phyloP scores from a whole-genome alignment of 2,797 vertebrate genomes.

The Takifugu rubripes region DNA sequence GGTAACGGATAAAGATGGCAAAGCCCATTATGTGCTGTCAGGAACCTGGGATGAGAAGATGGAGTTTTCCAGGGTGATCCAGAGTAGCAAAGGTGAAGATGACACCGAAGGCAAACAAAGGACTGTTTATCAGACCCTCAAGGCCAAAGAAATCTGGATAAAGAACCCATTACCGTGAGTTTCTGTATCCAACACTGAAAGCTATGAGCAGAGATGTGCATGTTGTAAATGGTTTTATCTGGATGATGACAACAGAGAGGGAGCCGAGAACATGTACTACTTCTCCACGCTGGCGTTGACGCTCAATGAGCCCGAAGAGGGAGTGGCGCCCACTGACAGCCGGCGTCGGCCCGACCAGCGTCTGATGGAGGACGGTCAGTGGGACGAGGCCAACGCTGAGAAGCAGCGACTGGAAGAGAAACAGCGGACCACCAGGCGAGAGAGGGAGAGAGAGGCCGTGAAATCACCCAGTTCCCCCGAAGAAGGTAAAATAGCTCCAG shows the following conservation, averaged over 20 bases:
- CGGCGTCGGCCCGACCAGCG: constrained; percentile 88
- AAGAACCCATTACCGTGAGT: constrained; percentile 91
- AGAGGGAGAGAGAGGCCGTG: constrained; percentile 82
- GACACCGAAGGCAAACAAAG: constrained; percentile 84
- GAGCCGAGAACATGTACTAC: constrained; percentile 94
- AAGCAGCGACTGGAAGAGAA: constrained; percentile 96
- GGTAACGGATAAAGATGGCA: constrained; percentile 86
- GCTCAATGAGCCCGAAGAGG: constrained; percentile 84
- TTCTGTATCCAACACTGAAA: neutral
- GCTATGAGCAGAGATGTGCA: too few relatives aligned
- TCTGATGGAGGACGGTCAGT: constrained; percentile 91
- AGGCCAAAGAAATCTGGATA: constrained; percentile 89
- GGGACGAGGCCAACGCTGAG: constrained; percentile 93
- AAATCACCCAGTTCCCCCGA: constrained; percentile 72
- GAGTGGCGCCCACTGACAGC: constrained; percentile 90
- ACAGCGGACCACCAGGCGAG: constrained; percentile 82
- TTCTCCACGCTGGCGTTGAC: constrained; percentile 93
- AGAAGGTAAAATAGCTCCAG: constrained; percentile 74
- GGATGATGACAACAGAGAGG: constrained; percentile 75
- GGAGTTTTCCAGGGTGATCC: constrained; percentile 87
- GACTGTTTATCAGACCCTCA: constrained; percentile 81
- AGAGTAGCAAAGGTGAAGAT: constrained; percentile 81
- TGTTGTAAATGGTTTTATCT: too few relatives aligned
- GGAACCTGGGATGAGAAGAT: constrained; percentile 98
- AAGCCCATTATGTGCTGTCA: constrained; percentile 86